Percentiles rank a stretch among this genome's conserved stretches.
Conservation (phyloP, 2,113 vertebrate species). For the Paraplagusia blochii region DNA sequence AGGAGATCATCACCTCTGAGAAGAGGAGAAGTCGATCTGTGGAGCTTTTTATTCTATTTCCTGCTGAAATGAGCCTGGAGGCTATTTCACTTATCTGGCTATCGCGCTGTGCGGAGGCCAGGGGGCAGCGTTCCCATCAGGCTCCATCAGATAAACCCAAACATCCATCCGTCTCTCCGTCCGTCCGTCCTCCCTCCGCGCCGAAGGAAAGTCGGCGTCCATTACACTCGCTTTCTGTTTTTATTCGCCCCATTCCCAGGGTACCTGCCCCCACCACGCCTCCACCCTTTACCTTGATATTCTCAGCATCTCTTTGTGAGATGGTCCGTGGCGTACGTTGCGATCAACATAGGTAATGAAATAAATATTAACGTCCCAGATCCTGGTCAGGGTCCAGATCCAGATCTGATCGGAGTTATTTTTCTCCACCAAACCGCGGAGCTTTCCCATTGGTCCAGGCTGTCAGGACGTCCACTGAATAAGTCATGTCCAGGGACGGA, state of each 20-base stretch:
- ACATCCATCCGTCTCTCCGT: slow-evolving; percentile 7
- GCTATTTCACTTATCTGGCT: slow-evolving; percentile 54
- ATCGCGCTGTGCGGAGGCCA: slow-evolving; percentile 29
- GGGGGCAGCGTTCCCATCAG: slow-evolving; percentile 35
- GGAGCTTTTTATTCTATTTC: slow-evolving; percentile 47
- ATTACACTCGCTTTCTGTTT: slow-evolving; percentile 16
- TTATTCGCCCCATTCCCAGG: not conserved
- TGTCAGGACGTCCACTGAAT: slow-evolving; percentile 52
- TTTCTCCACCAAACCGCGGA: slow-evolving; percentile 15
- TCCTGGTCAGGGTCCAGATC: slow-evolving; percentile 21
- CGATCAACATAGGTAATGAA: slow-evolving; percentile 33
- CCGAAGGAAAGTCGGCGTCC: not conserved
- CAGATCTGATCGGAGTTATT: slow-evolving; percentile 29
- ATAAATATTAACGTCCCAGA: slow-evolving; percentile 34
- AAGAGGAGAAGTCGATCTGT: slow-evolving; percentile 18
- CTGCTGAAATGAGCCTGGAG: slow-evolving; percentile 31
- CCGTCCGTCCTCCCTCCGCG: slow-evolving; percentile 14
- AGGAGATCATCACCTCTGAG: slow-evolving; percentile 46
- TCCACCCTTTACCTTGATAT: slow-evolving; percentile 9
- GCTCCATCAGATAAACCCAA: slow-evolving; percentile 4
- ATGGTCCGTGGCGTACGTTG: not conserved
- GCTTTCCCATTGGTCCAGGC: slow-evolving; percentile 22
- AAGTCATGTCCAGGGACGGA: slow-evolving; percentile 55
- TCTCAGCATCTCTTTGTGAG: slow-evolving; percentile 1
- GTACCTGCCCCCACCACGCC: too few relatives aligned